phyloP scores from a whole-genome alignment of 2,888 invertebrate species.

The Pristionchus japonicus region DNA sequence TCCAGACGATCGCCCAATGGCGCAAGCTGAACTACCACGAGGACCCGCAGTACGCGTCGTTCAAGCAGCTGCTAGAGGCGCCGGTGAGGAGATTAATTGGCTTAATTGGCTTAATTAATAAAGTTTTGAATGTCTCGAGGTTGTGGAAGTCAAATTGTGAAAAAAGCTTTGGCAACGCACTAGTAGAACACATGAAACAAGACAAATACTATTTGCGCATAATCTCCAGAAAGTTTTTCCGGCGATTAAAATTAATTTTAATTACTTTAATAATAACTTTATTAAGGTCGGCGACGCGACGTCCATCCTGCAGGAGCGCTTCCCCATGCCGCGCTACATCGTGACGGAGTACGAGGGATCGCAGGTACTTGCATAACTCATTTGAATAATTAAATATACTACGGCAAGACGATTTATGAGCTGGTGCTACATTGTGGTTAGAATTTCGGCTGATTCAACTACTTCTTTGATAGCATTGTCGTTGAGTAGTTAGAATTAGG shows the following conservation, averaged over 20 bases:
- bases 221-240: too few relatives aligned
- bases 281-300: constrained; percentile 21
- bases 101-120: constrained; percentile 53
- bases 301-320: constrained; percentile 89
- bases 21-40: constrained; percentile 94
- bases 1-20: constrained; percentile 97
- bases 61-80: constrained; percentile 93
- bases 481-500: too few relatives aligned
- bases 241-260: not conserved
- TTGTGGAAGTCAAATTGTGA: too few relatives aligned
- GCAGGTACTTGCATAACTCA: too few relatives aligned
- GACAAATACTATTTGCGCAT: too few relatives aligned
- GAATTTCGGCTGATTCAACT: too few relatives aligned
- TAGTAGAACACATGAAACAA: too few relatives aligned
- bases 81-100: constrained; percentile 81
- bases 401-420: too few relatives aligned
- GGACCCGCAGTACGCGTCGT: constrained; percentile 96
- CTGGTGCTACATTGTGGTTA: too few relatives aligned
- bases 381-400: too few relatives aligned
- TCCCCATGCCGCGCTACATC: constrained; percentile 98
- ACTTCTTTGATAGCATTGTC: too few relatives aligned
- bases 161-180: too few relatives aligned
- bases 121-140: not conserved
- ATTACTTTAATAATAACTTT: not conserved
- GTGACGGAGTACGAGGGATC: constrained; percentile 99